These are phyloP conservation scores for Polia nebulosa DNA, from an alignment of 2,888 invertebrate species.

Conservation along the genomic window DNA sequence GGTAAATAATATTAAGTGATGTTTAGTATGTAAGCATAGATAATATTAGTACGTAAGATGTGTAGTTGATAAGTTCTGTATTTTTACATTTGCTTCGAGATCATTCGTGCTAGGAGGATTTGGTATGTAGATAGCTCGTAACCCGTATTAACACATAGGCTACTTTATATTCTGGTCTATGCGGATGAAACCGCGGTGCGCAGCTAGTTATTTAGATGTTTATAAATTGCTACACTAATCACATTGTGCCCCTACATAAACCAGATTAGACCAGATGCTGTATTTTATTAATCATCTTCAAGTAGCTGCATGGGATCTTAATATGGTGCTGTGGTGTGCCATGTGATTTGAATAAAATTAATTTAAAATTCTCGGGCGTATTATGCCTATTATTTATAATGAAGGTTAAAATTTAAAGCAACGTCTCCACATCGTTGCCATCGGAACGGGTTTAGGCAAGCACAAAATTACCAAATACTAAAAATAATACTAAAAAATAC, in stretches of 20 bases:
- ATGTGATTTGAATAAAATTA: no score
- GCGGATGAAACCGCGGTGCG: no score
- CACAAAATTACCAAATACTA: not conserved
- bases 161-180: no score
- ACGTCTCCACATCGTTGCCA: not conserved
- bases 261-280: not conserved
- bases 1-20: not conserved
- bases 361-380: constrained; percentile 8
- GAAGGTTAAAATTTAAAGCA: not conserved
- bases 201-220: not conserved
- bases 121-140: no score
- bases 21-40: not conserved
- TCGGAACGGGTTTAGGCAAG: no score
- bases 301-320: not conserved
- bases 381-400: not conserved
- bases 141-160: no score
- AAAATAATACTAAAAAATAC: no score
- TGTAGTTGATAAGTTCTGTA: no score
- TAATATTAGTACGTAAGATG: not conserved
- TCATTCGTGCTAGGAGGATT: no score
- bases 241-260: not conserved
- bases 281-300: not conserved
- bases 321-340: no score
- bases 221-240: not conserved
- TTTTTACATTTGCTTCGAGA: no score